Evolutionary conservation across 2,888 invertebrate species (phyloP), one percentile per base, ranked within the genome.

Genomic region (Lycia hirtaria): DNA sequence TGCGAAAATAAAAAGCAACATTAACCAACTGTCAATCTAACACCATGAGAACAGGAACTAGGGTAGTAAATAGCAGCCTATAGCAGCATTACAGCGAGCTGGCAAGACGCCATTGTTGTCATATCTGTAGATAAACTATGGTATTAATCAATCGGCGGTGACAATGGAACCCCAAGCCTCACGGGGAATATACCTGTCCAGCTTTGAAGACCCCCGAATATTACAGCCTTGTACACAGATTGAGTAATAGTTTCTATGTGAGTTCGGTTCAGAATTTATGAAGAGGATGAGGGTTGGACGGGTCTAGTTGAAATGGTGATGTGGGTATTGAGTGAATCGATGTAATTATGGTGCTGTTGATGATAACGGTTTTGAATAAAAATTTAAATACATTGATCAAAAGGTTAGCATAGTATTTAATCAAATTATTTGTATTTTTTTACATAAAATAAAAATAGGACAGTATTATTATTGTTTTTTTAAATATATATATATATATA

Each of bases 61-160:
- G 68, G 76, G 81, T 76, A 71, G 73, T 84, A 83, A 84, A 85
- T 87, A 85, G 82, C n/a, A 86, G 84, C 80, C 80, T 86, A 84
- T 77, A 85, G 81, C 80, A 78, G 79, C 85, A 87, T 86, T 55
- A 55, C 47, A 28, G 40, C 85, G 81, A 85, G 87, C 84, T 82
- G 81, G 84, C 82, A 85, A 57, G 57, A 51, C 47, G 32, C 41
- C 67, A 91, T 91, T 89, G 90, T 91, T 88, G 87, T 88, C 87
- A 85, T 87, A 90, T 89, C 87, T 76, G 81, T 88, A 88, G 88
- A 90, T 90, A 89, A 88, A 88, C 88, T 87, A 86, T 78, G 67
- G 75, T 83, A 90, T 92, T 88, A 89, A 89, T 91, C 90, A 90
- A 90, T 87, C 75, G 73, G 67, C 62, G 73, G 75, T 81, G 81